Evolutionary conservation across 2,888 invertebrate genomes (phyloP), one percentile per base, ranked within the genome.

Genomic region (Chymomyza caudatula): DNA sequence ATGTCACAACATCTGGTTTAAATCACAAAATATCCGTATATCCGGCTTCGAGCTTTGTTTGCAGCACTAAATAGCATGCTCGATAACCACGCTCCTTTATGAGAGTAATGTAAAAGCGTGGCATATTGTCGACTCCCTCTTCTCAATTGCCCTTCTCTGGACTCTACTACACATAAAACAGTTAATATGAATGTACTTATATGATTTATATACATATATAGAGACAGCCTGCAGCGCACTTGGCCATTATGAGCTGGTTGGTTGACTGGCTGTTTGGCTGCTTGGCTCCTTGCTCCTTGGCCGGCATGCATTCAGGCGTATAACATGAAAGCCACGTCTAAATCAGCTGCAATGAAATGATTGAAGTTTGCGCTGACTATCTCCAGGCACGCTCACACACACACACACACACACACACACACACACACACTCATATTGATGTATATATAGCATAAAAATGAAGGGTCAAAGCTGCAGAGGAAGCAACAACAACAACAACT

Each of bases 391-490:
- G 22, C 42, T 19, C 56, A 42, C 37, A 37, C 19, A 43, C 22
- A 44, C 22, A 56, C 19, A 42, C 56, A 19, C 17, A 29, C 43
- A 42, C 8, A 47, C 47, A 47, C 29, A 37, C 19, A 19, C 42
- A 42, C 20, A 37, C 13, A 15, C 56, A 13, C 56, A 56, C 19
- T 13, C 58, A 17, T 15, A 47, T n/a, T 58, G 15, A 43, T n/a
- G n/a, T n/a, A n/a, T n/a, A n/a, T n/a, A n/a, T n/a, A 47, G 58
- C 55, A 54, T 37, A 47, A 68, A 75, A 68, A 60, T 67, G 57
- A 71, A 61, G 67, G 69, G 74, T 80, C 67, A 76, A 65, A 61
- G 56, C 37, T 20, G 8, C 13, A 37, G 20, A 11, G 60, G 52
- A 20, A 37, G n/a, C 25, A n/a, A n/a, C n/a, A n/a, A n/a, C n/a